Evolutionary conservation across 1,140 invertebrate species (phyloP).

Genomic region (Neotoxoptera formosana): DNA sequence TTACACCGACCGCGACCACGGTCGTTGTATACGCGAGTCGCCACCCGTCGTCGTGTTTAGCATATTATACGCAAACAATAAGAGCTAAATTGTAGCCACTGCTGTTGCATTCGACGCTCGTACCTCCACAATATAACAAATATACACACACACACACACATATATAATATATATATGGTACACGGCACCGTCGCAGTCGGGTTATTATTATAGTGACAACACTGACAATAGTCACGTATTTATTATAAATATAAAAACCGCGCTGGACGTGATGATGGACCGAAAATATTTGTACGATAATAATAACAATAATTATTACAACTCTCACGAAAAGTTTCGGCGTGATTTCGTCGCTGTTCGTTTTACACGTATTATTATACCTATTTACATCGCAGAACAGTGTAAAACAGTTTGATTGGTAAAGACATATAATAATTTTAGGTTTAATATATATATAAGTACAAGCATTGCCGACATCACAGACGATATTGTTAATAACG

Average conservation of each 20-base stretch:
- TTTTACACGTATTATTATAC: not conserved
- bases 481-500: not conserved
- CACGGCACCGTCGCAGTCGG: not conserved
- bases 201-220: not conserved
- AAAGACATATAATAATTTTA: not conserved
- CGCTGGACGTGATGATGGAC: not conserved
- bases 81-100: not conserved
- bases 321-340: not conserved
- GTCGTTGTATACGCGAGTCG: not conserved
- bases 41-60: not conserved
- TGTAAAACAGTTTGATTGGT: not conserved
- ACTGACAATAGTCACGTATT: conserved; percentile 17
- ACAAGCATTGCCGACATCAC: not conserved
- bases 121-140: not conserved
- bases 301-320: conserved; percentile 11
- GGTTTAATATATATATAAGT: not conserved
- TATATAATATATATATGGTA: not conserved
- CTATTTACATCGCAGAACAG: not conserved
- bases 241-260: not conserved
- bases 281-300: conserved; percentile 7
- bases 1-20: not conserved
- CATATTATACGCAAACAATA: conserved; percentile 34
- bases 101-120: not conserved
- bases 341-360: not conserved
- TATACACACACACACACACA: too few relatives aligned